Base-by-base conservation (phyloP, 2,113 vertebrate species). In the Sinocyclocheilus rhinocerous region DNA sequence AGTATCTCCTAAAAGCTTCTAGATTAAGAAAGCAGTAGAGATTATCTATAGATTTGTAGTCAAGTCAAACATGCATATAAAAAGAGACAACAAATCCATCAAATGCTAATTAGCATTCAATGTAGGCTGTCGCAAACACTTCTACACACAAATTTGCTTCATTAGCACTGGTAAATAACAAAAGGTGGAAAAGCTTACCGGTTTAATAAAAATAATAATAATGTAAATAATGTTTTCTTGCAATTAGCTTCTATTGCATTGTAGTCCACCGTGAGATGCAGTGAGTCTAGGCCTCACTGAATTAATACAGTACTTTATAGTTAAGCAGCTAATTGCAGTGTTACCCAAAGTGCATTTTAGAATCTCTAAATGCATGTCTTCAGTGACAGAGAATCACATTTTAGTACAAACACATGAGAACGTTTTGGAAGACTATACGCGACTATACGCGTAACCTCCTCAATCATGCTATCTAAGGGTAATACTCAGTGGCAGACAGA, bases 381-480 rank as follows among this genome's bases (percentile, higher is more conserved):
- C 20, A n/a, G 29, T 50, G 63, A 76, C 50, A 45, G 20, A 33
- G 42, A 61, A 76, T 88, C 84, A 84, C 85, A 87, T 76, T 76
- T 42, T 82, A 79, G 57, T 67, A 87, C 36, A 76, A 89, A 89
- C 45, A 85, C 65, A 69, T 8, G 76, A 65, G 52, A 33, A 85
- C 26, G 13, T 39, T 33, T 9, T 86, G 85, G 78, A 85, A 90
- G 87, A 90, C 88, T 8, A 29, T 15, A 85, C 67, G 20, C 18
- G 87, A 90, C 88, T 8, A 29, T 15, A 85, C 67, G 20, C 18
- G 52, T 4, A 81, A 85, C 9, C 24, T 70, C 33, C 52, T 61
- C 73, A 81, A 72, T 67, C 78, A 86, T 65, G 26, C 45, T 70
- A 78, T 20, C 45, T 65, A 39, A 65, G 59, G 59, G 57, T 63